Base-by-base conservation (phyloP, 30 jellyfish, hydroid and myxozoan genomes). In the Hydractinia echinata region DNA sequence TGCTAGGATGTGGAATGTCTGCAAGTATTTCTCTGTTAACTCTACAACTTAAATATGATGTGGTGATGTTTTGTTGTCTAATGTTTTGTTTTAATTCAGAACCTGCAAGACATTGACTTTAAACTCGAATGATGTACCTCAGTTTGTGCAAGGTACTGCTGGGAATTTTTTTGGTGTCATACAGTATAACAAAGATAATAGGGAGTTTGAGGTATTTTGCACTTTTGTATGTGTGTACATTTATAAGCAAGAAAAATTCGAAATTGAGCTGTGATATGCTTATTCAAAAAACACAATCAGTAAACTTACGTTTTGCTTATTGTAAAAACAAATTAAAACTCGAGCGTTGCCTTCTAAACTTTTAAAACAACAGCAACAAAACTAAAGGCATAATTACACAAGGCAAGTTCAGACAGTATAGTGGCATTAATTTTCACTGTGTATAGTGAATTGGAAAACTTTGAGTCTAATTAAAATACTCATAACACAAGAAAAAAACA, bases 181-280 rank as follows among this genome's bases (percentile, higher is more conserved):
- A 4, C 98, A 92, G 76, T 92, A 92, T 73, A 92, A 92, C 77
- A 82, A 81, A 66, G 98, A 92, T 72, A 92, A 92, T 66, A 48
- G 98, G 50, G 95, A 81, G 48, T 92, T 92, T 67, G 98, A 92
- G 96, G 98, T 92, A 11, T 30, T n/a, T n/a, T n/a, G n/a, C n/a
- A n/a, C n/a, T 10, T 58, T 10, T 58, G n/a, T 58, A 58, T 58
- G n/a, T 58, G n/a, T 58, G n/a, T 19, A 11, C 9, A 67, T 67
- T 9, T 67, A 11, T 67, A 9, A n/a, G 21, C 39, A 9, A 9
- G 54, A 67, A 9, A 14, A 9, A 48, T 9, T 67, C 11, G n/a
- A n/a, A n/a, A n/a, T n/a, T n/a, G n/a, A n/a, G n/a, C n/a, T n/a
- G 15, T 56, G 10, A 15, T 9, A 56, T 10, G 68, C 68, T 9